phyloP scores from a whole-genome alignment of 2,113 vertebrate species.

The Melanerpes formicivorus region DNA sequence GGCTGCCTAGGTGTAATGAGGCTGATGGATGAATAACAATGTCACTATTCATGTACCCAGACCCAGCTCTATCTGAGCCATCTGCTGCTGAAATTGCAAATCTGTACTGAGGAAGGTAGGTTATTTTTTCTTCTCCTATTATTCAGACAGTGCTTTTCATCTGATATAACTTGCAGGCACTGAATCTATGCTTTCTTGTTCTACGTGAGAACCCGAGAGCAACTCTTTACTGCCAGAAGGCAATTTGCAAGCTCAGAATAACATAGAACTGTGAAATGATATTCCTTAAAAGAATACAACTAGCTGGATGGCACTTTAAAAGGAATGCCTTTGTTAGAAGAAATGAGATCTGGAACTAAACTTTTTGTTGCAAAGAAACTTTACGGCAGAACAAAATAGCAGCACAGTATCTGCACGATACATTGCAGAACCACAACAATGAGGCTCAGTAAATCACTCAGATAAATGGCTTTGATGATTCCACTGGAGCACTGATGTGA shows the following conservation, averaged over 20 bases:
- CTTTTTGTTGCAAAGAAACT: background rate
- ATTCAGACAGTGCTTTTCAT: background rate
- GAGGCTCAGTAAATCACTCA: background rate
- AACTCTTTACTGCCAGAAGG: background rate
- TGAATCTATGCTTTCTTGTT: background rate
- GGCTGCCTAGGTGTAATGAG: slow-evolving; percentile 23
- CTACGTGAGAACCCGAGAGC: background rate
- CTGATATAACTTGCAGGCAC: background rate
- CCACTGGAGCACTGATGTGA: background rate
- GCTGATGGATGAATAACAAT: slow-evolving; percentile 35
- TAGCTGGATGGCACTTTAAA: background rate
- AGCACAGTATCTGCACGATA: background rate
- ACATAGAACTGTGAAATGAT: background rate
- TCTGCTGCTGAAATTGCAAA: slow-evolving; percentile 39
- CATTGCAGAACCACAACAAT: background rate
- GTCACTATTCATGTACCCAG: slow-evolving; percentile 10
- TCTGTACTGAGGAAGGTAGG: slow-evolving; percentile 3
- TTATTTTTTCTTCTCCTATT: background rate
- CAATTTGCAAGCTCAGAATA: background rate
- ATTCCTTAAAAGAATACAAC: background rate
- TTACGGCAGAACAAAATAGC: background rate
- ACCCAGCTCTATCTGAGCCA: slow-evolving; percentile 24
- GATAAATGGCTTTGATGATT: background rate
- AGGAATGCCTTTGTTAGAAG: background rate
- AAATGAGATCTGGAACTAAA: background rate